Conservation (phyloP, 2,113 vertebrate species). For the Spea bombifrons region DNA sequence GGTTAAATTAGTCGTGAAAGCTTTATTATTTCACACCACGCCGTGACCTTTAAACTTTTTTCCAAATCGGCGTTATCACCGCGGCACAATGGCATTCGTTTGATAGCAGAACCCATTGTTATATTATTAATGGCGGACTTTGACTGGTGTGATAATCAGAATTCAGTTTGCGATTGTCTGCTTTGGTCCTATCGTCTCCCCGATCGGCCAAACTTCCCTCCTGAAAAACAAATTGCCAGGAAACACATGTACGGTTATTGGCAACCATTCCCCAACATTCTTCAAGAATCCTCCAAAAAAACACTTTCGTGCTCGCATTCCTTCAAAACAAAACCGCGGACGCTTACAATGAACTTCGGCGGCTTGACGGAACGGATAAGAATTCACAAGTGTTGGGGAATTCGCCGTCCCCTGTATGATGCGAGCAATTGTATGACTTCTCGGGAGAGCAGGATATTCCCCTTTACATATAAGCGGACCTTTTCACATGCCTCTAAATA, state of each 20-base stretch:
- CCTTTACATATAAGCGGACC: constrained; percentile 22
- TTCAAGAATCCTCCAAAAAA: constrained; percentile 47
- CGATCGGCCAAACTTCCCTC: constrained; percentile 46
- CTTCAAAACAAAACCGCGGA: constrained; percentile 39
- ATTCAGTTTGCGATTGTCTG: constrained; percentile 34
- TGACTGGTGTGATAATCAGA: constrained; percentile 20
- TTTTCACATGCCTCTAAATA: constrained; percentile 45
- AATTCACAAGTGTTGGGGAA: not conserved
- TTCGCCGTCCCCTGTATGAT: not conserved
- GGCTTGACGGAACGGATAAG: constrained; percentile 35
- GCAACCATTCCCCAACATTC: constrained; percentile 42
- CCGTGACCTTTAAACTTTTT: constrained; percentile 34
- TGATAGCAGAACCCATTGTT: constrained; percentile 31
- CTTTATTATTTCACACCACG: not conserved
- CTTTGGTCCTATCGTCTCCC: constrained; percentile 36
- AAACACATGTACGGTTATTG: constrained; percentile 45
- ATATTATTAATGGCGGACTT: constrained; percentile 19
- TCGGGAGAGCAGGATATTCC: constrained; percentile 43
- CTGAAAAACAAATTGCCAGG: constrained; percentile 48
- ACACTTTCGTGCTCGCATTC: constrained; percentile 45
- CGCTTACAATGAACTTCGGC: constrained; percentile 28
- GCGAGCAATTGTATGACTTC: constrained; percentile 6
- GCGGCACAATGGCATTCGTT: constrained; percentile 22
- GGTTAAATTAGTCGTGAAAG: too few species aligned
- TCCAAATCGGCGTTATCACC: constrained; percentile 24